A percentile compares a stretch with the other conserved stretches of the same genome.
phyloP scores from a whole-genome alignment of 2,113 vertebrate genomes.

The Spea multiplicata region DNA sequence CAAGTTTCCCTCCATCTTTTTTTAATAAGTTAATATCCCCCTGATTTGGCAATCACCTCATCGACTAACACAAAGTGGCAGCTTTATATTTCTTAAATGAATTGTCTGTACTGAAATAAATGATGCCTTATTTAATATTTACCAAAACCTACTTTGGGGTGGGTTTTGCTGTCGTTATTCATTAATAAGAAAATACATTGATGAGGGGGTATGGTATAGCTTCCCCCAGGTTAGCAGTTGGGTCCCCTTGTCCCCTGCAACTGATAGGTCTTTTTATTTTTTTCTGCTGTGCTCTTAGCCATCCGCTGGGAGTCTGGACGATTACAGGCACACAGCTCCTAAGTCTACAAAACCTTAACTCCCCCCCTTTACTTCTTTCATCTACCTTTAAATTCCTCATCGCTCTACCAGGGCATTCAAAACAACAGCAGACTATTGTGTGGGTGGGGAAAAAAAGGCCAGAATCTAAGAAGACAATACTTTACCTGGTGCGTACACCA shows the following conservation, averaged over 20 bases:
- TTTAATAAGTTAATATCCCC: too few relatives aligned
- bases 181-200: conserved; percentile 1
- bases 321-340: conserved; percentile 22
- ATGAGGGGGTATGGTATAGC: conserved; percentile 9
- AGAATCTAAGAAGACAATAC: conserved; percentile 36
- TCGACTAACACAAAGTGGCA: too few relatives aligned
- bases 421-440: background rate
- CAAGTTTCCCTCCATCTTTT: too few relatives aligned
- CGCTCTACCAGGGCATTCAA: conserved; percentile 22
- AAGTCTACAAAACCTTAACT: conserved; percentile 1
- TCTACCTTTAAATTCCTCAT: conserved; percentile 14
- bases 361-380: background rate
- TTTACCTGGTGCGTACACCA: conserved; percentile 77
- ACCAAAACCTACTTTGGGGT: too few relatives aligned
- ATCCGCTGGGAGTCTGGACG: conserved; percentile 27
- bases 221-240: conserved; percentile 7
- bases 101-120: too few relatives aligned
- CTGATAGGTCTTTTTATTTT: conserved; percentile 17
- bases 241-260: background rate
- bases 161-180: too few relatives aligned
- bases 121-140: too few relatives aligned
- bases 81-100: too few relatives aligned
- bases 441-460: background rate
- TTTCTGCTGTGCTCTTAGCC: conserved; percentile 26
- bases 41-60: too few relatives aligned